Evolutionary conservation across 2,797 vertebrate genomes (phyloP), one percentile per base, ranked within the genome.

Genomic region (Trichosurus vulpecula): DNA sequence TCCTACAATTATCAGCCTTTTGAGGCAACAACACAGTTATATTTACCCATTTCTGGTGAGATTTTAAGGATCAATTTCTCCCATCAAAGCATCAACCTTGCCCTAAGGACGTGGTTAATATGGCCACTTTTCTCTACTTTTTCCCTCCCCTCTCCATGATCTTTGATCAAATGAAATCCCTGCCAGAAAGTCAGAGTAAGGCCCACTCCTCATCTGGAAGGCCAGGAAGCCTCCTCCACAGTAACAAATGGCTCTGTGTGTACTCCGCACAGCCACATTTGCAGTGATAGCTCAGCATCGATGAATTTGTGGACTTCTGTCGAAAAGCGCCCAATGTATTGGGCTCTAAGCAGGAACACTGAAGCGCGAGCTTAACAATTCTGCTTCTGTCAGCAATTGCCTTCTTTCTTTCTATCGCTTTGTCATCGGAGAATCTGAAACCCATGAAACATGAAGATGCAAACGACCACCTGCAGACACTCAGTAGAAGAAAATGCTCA

Each of bases 161-260:
- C 90, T 96, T 94, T 95, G 93, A 94, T 96, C 95, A 90, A 95
- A 96, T 95, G 93, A 94, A 97, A 94, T 95, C 91, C n/a, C 54
- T 27, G 93, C 91, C 90, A 94, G 51, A 97, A 96, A 97, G 93
- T 92, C 91, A 95, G 93, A 96, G 95, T 90, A 90, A 89, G 95
- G 93, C 93, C 58, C 94, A 95, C 61, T 95, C 95, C 92, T 97
- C 61, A 92, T 94, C 95, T 96, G 61, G 74, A 81, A 81, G 74
- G 91, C 92, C 30, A 92, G 97, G 93, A 95, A 91, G 95, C 47
- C 51, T 95, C 95, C 93, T 96, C 92, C 81, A 87, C 87, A 93
- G 95, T 94, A 91, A 96, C 95, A 96, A 96, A 97, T 35, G 94
- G 92, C 92, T 96, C 92, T 97, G 95, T 91, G 96, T 3, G 8